Evolutionary conservation across 2,888 invertebrate genomes (phyloP).

Genomic region (Yponomeuta sedellus): DNA sequence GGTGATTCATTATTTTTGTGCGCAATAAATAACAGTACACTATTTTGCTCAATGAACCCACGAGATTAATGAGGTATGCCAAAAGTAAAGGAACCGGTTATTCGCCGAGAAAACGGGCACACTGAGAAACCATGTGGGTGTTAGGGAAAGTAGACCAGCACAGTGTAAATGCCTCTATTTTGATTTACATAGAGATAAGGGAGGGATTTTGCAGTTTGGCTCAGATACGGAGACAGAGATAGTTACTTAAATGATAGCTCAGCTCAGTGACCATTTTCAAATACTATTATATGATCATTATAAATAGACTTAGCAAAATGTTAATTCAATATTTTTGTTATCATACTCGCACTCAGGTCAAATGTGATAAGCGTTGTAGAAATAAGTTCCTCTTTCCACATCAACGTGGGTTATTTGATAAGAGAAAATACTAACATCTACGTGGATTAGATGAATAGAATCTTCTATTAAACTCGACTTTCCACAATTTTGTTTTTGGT

Average conservation of each 20-base stretch:
- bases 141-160: background rate
- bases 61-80: background rate
- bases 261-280: too few species aligned
- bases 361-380: too few species aligned
- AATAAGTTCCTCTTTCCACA: too few species aligned
- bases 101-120: conserved; percentile 33
- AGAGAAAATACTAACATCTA: too few species aligned
- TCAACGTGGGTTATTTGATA: too few species aligned
- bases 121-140: conserved; percentile 25
- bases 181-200: background rate
- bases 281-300: too few species aligned
- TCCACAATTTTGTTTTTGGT: too few species aligned
- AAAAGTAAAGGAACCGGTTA: conserved; percentile 45
- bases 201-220: background rate
- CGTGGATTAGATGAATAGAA: too few species aligned
- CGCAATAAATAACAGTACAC: background rate
- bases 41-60: background rate
- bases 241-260: background rate
- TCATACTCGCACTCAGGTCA: too few species aligned
- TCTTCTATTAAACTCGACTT: too few species aligned
- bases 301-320: too few species aligned
- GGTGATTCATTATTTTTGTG: background rate
- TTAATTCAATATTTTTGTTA: too few species aligned
- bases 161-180: background rate
- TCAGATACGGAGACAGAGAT: background rate